These are phyloP conservation scores for Prunella himalayana DNA, from an alignment of 2,113 vertebrate genomes.

Conservation along the genomic window DNA sequence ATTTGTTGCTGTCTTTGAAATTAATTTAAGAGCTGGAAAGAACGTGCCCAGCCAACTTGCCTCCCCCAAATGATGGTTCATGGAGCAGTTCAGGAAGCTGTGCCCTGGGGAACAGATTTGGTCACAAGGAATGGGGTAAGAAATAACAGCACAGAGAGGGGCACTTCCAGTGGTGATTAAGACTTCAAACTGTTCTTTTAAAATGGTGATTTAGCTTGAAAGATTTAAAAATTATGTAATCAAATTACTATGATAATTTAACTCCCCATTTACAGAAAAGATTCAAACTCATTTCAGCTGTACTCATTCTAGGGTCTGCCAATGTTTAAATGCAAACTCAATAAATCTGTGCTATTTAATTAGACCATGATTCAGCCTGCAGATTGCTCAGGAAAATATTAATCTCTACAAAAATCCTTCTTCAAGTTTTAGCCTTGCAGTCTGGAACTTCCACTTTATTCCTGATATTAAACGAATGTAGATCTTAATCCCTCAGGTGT, in stretches of 20 bases:
- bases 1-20: neutral
- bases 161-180: constrained; percentile 64
- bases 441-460: constrained; percentile 59
- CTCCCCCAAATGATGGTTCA: neutral
- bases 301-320: constrained; percentile 45
- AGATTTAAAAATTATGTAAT: constrained; percentile 74
- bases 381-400: constrained; percentile 72
- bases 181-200: constrained; percentile 69
- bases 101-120: constrained; percentile 10
- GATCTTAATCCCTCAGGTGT: constrained; percentile 52
- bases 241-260: constrained; percentile 73
- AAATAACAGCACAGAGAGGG: constrained; percentile 34
- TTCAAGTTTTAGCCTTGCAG: constrained; percentile 65
- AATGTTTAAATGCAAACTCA: constrained; percentile 73
- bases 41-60: neutral
- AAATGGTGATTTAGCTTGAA: constrained; percentile 61
- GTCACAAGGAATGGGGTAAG: constrained; percentile 36
- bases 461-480: constrained; percentile 56
- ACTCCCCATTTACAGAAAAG: constrained; percentile 70
- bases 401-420: constrained; percentile 69
- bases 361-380: constrained; percentile 68
- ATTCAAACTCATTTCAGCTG: constrained; percentile 71
- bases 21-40: neutral
- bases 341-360: constrained; percentile 75
- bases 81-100: neutral